Conservation (phyloP, 2,113 vertebrate genomes). For the Oryzias javanicus region DNA sequence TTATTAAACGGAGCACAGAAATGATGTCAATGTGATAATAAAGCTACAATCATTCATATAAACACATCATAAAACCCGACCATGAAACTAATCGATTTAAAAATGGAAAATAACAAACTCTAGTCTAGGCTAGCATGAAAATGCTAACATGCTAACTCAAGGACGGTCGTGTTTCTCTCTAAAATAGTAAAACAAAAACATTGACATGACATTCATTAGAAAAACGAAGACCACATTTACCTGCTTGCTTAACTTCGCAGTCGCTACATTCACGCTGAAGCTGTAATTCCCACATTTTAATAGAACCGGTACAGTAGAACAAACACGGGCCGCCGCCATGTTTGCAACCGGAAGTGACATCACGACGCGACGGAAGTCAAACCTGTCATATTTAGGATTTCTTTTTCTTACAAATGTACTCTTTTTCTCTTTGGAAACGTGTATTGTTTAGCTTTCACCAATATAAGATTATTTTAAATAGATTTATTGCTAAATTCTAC, state of each 20-base stretch:
- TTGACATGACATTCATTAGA: too few species aligned
- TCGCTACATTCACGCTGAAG: background rate
- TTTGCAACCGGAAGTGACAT: conserved; percentile 27
- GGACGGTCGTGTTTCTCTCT: conserved; percentile 1
- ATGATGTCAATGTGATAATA: too few species aligned
- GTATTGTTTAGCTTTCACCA: too few species aligned
- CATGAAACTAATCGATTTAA: rapidly evolving
- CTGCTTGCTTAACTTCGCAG: conserved; percentile 38
- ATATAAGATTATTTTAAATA: too few species aligned
- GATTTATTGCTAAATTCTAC: too few species aligned
- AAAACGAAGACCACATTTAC: conserved; percentile 16
- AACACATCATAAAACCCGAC: rapidly evolving
- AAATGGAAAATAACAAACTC: background rate
- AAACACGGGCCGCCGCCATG: conserved; percentile 70
- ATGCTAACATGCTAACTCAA: conserved; percentile 32
- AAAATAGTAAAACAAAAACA: too few species aligned
- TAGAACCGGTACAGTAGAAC: conserved; percentile 39
- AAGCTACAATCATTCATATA: too few species aligned
- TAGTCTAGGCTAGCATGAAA: conserved; percentile 7
- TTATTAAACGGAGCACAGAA: too few species aligned
- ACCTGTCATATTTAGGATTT: background rate
- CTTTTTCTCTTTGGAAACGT: too few species aligned
- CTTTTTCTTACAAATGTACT: too few species aligned
- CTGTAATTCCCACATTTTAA: conserved; percentile 54
- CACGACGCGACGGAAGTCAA: conserved; percentile 33